Evolutionary conservation across 2,888 invertebrate genomes (phyloP).

Genomic region (Gnatocerus cornutus): DNA sequence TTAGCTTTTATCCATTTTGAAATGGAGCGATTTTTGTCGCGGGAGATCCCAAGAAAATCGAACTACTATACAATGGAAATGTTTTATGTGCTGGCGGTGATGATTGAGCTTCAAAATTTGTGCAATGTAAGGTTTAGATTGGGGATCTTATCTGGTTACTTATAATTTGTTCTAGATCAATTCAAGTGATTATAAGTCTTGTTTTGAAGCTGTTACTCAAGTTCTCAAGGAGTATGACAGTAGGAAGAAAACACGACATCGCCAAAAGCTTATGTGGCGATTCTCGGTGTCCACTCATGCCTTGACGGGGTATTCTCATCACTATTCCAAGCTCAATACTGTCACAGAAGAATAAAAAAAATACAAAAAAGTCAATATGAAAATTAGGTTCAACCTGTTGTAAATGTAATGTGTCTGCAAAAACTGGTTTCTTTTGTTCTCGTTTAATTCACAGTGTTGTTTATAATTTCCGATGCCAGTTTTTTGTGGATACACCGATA

Average conservation of each 20-base stretch:
- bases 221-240: constrained; percentile 84
- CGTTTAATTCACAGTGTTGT: constrained; percentile 1
- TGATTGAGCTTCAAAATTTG: constrained; percentile 81
- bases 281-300: constrained; percentile 81
- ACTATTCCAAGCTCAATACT: constrained; percentile 36
- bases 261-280: constrained; percentile 85
- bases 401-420: neutral
- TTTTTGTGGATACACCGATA: neutral
- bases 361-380: constrained; percentile 1
- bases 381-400: neutral
- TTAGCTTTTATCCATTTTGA: constrained; percentile 84
- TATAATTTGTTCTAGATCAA: constrained; percentile 50
- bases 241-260: constrained; percentile 78
- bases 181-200: constrained; percentile 76
- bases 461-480: neutral
- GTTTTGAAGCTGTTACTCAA: constrained; percentile 77
- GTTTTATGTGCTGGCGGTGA: constrained; percentile 80
- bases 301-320: constrained; percentile 30
- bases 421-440: constrained; percentile 1
- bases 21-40: constrained; percentile 72
- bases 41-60: constrained; percentile 59
- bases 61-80: constrained; percentile 69
- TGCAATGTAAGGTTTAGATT: constrained; percentile 76
- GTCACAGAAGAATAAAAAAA: constrained; percentile 41
- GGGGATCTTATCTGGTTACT: too few species aligned